A percentile compares a stretch with the other conserved stretches of the same genome.
These are phyloP conservation scores for Macquaria australasica DNA, from an alignment of 2,113 vertebrate genomes.

Conservation along the genomic window DNA sequence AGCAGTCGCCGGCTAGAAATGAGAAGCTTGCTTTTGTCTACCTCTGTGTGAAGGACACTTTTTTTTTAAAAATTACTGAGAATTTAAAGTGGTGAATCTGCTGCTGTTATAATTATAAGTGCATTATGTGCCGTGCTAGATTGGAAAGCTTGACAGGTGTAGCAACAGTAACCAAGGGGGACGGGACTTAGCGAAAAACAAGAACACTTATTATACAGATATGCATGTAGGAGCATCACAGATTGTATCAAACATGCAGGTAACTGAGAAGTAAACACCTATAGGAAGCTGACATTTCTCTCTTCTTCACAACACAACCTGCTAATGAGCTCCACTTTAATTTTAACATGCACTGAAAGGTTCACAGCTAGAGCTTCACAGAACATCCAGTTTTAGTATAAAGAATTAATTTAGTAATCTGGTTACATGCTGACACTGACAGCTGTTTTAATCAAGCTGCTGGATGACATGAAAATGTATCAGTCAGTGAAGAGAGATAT, in stretches of 20 bases:
- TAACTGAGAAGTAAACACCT: constrained; percentile 14
- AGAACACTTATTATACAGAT: background rate
- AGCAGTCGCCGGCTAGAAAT: background rate
- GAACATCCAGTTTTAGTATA: constrained; percentile 40
- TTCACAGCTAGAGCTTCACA: constrained; percentile 47
- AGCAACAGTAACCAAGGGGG: background rate
- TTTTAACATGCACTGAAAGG: constrained; percentile 51
- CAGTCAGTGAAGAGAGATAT: background rate
- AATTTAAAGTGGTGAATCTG: background rate
- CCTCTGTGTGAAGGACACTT: background rate
- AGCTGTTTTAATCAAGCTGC: constrained; percentile 38
- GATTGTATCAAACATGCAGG: background rate
- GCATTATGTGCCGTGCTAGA: background rate
- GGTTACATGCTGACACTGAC: constrained; percentile 18
- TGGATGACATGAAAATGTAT: constrained; percentile 3
- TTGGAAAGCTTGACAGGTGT: background rate
- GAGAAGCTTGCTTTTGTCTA: background rate
- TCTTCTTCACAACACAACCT: constrained; percentile 16
- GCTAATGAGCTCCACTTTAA: constrained; percentile 53
- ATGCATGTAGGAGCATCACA: background rate
- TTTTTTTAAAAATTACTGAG: background rate
- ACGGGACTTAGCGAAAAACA: background rate
- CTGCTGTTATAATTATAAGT: background rate
- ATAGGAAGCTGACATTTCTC: constrained; percentile 28
- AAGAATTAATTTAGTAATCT: constrained; percentile 37